Evolutionary conservation across 2,113 vertebrate genomes (phyloP).

Genomic region (Sprattus sprattus): DNA sequence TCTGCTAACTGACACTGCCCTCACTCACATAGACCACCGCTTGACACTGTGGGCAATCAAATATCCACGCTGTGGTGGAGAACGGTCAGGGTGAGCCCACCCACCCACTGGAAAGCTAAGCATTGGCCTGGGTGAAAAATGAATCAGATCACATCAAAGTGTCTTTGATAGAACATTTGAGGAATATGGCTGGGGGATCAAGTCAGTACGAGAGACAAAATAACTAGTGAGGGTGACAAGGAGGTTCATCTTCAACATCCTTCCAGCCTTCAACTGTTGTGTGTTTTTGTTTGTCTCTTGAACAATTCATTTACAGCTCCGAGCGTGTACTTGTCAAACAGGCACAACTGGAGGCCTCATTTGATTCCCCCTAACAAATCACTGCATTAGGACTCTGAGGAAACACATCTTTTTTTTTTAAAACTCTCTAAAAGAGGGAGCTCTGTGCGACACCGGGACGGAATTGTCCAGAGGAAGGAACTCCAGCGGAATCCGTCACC

Average conservation of each 20-base stretch:
- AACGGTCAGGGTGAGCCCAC: neutral
- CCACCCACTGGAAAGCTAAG: neutral
- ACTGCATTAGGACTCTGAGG: constrained; percentile 65
- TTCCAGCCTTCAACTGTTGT: neutral
- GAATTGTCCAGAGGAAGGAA: constrained; percentile 75
- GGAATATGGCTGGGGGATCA: neutral
- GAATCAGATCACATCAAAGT: neutral
- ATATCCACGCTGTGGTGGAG: neutral
- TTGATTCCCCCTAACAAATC: constrained; percentile 71
- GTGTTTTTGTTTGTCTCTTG: neutral
- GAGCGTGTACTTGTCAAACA: neutral
- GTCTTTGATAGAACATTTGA: neutral
- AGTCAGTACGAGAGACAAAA: neutral
- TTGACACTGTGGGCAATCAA: neutral
- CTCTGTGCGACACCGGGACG: constrained; percentile 67
- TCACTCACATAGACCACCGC: neutral
- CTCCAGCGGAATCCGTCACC: constrained; percentile 71
- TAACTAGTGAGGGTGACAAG: neutral
- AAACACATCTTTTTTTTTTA: constrained; percentile 20
- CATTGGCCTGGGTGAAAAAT: neutral
- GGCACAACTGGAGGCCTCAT: constrained; percentile 46
- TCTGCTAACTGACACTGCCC: neutral
- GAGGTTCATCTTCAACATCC: neutral
- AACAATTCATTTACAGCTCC: neutral
- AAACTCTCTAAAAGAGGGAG: constrained; percentile 59